phyloP scores from a whole-genome alignment of 1,140 invertebrate genomes.

The Potamilus streckersoni region DNA sequence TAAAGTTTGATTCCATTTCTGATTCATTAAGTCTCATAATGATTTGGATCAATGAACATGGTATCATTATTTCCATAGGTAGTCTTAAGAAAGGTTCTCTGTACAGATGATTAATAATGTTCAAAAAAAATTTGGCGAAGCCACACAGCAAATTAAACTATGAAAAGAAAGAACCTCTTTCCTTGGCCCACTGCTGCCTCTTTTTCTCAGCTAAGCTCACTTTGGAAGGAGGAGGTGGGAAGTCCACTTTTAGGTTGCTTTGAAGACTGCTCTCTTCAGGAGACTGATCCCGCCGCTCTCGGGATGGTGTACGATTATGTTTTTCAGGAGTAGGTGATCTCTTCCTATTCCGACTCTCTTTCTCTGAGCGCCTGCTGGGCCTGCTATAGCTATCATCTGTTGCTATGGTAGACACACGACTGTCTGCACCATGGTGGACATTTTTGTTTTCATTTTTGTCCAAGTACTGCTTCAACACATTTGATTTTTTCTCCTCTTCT shows the following conservation, averaged over 20 bases:
- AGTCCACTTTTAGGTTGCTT: not conserved
- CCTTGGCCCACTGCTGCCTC: constrained; percentile 61
- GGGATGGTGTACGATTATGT: constrained; percentile 12
- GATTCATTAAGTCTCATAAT: no score
- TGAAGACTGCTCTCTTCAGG: not conserved
- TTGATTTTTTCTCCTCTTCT: constrained; percentile 17
- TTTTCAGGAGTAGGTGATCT: constrained; percentile 9
- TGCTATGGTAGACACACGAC: constrained; percentile 15
- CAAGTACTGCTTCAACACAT: constrained; percentile 5
- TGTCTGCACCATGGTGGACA: not conserved
- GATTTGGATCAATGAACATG: no score
- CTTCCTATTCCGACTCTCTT: constrained; percentile 8
- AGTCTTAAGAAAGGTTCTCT: no score
- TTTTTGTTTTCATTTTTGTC: not conserved
- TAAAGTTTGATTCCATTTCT: no score
- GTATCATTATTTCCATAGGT: no score
- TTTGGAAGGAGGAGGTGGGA: constrained; percentile 5
- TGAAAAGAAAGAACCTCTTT: constrained; percentile 53
- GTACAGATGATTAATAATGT: no score
- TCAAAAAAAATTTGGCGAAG: not conserved
- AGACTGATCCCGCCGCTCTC: constrained; percentile 7
- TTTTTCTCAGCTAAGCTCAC: constrained; percentile 61
- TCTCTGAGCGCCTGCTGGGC: constrained; percentile 17
- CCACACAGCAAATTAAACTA: not conserved
- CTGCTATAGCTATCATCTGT: constrained; percentile 18